Conservation (phyloP, 2,888 invertebrate genomes). For the Dryadula phaetusa region DNA sequence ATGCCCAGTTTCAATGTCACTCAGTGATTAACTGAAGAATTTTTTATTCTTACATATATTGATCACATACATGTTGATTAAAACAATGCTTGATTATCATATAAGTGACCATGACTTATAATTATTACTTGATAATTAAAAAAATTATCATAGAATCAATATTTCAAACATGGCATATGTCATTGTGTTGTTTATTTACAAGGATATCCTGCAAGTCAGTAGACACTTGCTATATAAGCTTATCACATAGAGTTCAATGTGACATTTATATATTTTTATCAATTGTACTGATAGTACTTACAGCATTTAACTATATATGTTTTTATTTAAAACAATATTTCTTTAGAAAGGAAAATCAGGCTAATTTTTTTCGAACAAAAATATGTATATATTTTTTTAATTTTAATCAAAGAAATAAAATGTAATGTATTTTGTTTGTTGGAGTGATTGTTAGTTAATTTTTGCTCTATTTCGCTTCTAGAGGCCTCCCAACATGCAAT, state of each 20-base stretch:
- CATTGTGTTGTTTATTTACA: conserved; percentile 5
- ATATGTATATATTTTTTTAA: too few species aligned
- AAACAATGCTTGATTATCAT: not conserved
- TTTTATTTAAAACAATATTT: not conserved
- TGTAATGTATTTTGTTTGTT: too few species aligned
- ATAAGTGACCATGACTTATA: not conserved
- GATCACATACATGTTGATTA: not conserved
- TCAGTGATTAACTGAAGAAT: too few species aligned
- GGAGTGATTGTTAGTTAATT: too few species aligned
- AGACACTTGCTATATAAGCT: not conserved
- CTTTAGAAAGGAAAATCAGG: not conserved
- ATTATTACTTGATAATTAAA: not conserved
- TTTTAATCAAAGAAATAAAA: too few species aligned
- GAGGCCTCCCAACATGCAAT: too few species aligned
- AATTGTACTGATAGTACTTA: not conserved
- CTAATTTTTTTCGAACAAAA: too few species aligned
- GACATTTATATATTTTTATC: conserved; percentile 22
- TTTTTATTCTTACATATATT: too few species aligned
- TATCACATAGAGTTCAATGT: conserved; percentile 17
- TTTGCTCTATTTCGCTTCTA: too few species aligned
- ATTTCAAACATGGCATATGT: not conserved
- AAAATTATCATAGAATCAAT: not conserved
- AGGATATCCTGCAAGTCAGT: conserved; percentile 10
- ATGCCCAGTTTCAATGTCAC: too few species aligned
- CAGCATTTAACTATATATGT: not conserved